phyloP scores from a whole-genome alignment of 1,140 invertebrate genomes.

The Campoletis sonorensis region DNA sequence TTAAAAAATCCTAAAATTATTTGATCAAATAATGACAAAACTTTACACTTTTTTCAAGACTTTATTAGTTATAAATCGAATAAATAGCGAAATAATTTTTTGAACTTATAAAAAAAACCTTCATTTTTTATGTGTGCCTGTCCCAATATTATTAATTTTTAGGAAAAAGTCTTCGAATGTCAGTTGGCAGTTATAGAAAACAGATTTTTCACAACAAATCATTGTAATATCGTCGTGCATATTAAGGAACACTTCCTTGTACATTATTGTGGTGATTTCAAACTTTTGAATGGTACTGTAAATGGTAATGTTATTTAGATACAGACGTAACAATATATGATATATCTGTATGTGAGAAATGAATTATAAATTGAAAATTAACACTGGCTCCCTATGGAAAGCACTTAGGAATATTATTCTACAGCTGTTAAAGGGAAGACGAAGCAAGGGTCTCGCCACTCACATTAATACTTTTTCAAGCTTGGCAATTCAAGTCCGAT shows the following conservation, averaged over 20 bases:
- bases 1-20: background rate
- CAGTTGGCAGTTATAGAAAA: too few species aligned
- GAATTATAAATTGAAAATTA: conserved; percentile 57
- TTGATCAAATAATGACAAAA: too few species aligned
- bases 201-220: too few species aligned
- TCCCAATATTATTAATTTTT: too few species aligned
- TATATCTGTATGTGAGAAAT: conserved; percentile 4
- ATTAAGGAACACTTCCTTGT: too few species aligned
- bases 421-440: background rate
- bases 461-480: conserved; percentile 6
- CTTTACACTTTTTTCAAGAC: too few species aligned
- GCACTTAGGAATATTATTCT: background rate
- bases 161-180: background rate
- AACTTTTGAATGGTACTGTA: too few species aligned
- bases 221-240: too few species aligned
- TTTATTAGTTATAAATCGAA: too few species aligned
- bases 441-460: background rate
- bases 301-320: background rate
- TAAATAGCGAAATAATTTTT: too few species aligned
- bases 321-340: background rate
- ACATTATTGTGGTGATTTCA: background rate
- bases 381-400: background rate
- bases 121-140: too few species aligned
- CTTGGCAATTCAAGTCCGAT: background rate
- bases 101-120: too few species aligned